Evolutionary conservation across 2,888 invertebrate species (phyloP), one percentile per base, ranked within the genome.

Genomic region (Stenodera caucasica): DNA sequence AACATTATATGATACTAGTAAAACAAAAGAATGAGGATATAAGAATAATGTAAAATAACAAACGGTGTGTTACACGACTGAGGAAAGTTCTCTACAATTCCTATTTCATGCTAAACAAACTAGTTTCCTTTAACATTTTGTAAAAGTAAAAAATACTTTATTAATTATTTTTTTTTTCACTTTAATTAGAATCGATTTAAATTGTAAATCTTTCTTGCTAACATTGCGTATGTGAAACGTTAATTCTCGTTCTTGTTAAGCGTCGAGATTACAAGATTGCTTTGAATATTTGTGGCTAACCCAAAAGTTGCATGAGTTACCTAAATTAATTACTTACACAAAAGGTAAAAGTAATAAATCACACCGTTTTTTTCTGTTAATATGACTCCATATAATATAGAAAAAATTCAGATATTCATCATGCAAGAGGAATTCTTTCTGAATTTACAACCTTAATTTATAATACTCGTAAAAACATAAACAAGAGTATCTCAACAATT

Each of bases 291-390:
- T 55, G 45, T 15, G 45, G 55, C 32, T 6, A 26, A 29, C 29
- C 45, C 32, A 2, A 21, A 21, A 53, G 14, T 57, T 35, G 57
- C 57, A 52, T 57, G 57, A 52, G 45, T 29, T 1, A 40, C n/a
- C 37, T 26, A 45, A 57, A 57, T 57, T 57, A 57, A 57, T 57
- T 53, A 45, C 26, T n/a, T n/a, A 45, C 45, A 45, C 21, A 23
- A 23, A 45, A 23, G 26, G 52, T 57, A 52, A 52, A 26, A 11
- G 26, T 26, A 35, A 54, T 54, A 55, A 55, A 55, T 55, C 21
- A 12, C 11, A 1, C 21, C 7, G 0, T 2, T 23, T 26, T 55
- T 12, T 55, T 32, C 23, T 55, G 29, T 45, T 33, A 26, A 55
- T 37, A 7, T 8, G 30, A 5, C 30, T 3, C 33, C 53, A 32